Base-by-base conservation (phyloP, 2,797 vertebrate species). In the Fistularia tabacaria region DNA sequence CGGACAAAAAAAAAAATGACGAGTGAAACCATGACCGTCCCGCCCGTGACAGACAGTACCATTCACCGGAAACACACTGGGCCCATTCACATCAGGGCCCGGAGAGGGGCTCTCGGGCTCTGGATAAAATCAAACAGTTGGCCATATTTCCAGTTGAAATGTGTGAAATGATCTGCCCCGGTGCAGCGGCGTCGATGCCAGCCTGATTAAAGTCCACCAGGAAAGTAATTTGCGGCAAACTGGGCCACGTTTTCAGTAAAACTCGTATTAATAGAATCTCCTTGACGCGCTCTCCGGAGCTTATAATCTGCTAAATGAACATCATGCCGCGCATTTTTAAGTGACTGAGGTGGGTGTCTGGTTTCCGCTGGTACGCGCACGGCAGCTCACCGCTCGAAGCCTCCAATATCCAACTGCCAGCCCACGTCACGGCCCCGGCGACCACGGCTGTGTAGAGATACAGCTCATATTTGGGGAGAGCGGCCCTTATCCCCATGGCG, bases 401-500 rank as follows among this genome's bases (percentile, higher is more conserved):
- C 51, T 96, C 92, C 1, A 93, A 90, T 84, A 99, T 95, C 73
- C 92, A 95, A 38, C 86, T 92, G 65, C 88, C 83, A 0, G 96
- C 93, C 80, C 97, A 98, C 53, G 92, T 76, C 69, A 98, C 68
- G 1, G 94, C 93, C 0, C 88, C 87, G 0, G 69, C 87, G 36
- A 99, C 85, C 1, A 92, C 85, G 0, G 93, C 87, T 3, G 92
- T 92, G 9, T 98, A 99, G 67, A 97, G 85, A 43, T 93, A 95
- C 69, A 99, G 90, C 79, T 99, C 97, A 3, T 89, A 90, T 46
- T 78, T 87, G 48, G 95, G 95, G 72, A 99, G 85, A 0, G 88
- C 88, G 0, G 95, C 76, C 77, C 94, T 98, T 74, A 96, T 80
- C 80, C 94, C 93, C 97, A 99, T 99, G 63, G 54, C 50, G 59